Evolutionary conservation across 2,888 invertebrate species (phyloP), one percentile per base, ranked within the genome.

Genomic region (Amiota minor): DNA sequence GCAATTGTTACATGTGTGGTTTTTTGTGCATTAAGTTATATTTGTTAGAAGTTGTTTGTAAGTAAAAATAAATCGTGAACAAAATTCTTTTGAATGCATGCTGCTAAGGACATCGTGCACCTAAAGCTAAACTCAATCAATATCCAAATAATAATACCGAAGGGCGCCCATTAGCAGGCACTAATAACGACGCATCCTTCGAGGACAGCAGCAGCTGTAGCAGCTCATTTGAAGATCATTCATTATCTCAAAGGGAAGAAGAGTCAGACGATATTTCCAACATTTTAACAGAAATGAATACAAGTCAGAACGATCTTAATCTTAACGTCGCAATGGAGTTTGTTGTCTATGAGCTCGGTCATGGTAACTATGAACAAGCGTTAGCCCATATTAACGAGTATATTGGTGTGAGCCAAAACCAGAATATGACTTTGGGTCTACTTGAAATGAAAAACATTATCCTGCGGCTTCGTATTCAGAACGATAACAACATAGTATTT

Each of bases 401-500:
- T 4, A 61, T 78, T 65, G 23, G 49, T 14, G 16, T 20, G 16
- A 50, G 18, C 0, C 45, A 20, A 6, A 73, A 74, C 11, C 76
- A 77, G 0, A 72, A 69, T 0, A 74, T 77, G 6, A 64, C 76
- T 1, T 45, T 75, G 62, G 78, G 72, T 0, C 62, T 84, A 65
- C 56, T 83, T 65, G 83, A 83, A 69, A 59, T 83, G 1, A 85
- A 85, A 74, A 81, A 76, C 47, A 79, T 83, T 12, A 46, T 84
- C 9, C 70, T 76, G 35, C 73, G 83, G 6, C 18, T 85, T 49
- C 76, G 78, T 0, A 55, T 85, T 2, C 76, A 72, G n/a, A 50
- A 61, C 35, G 78, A 79, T 2, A 71, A 64, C 2, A 67, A 74
- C 53, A 78, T 50, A 50, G 10, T 20, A 11, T 47, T 61, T 59